Evolutionary conservation across 2,113 vertebrate species (phyloP).

Genomic region (Pelodiscus sinensis): DNA sequence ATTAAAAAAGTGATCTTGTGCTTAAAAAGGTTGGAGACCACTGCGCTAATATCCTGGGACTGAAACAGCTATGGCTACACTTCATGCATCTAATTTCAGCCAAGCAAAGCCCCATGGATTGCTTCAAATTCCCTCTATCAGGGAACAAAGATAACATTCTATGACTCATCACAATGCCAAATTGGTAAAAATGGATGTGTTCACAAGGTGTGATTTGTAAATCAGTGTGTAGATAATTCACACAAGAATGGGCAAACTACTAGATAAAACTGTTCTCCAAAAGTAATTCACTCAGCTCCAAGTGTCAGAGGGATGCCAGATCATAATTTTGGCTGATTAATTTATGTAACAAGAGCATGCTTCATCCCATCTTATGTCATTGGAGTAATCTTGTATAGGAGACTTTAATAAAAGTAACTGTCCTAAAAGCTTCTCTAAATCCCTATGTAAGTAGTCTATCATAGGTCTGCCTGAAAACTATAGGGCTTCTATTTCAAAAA

Average conservation of each 20-base stretch:
- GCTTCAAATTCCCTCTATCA: background rate
- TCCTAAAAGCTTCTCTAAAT: background rate
- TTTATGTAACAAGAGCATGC: fast-evolving
- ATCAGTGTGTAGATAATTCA: background rate
- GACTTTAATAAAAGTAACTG: background rate
- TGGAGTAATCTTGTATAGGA: background rate
- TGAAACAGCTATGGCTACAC: background rate
- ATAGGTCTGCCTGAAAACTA: background rate
- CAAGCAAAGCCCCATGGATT: background rate
- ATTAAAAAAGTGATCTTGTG: too few species aligned
- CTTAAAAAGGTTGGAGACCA: too few species aligned
- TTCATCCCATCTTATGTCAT: background rate
- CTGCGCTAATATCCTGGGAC: background rate
- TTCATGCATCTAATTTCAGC: background rate
- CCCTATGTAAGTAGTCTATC: fast-evolving
- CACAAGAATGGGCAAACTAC: background rate
- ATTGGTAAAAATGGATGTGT: background rate
- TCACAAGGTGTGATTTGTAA: background rate
- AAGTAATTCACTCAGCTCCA: background rate
- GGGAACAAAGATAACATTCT: background rate
- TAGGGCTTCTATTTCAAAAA: background rate
- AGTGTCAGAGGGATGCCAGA: background rate
- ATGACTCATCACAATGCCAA: background rate
- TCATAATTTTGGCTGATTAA: background rate
- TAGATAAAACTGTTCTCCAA: background rate